phyloP scores from a whole-genome alignment of 92 coral and sea anemone species.

The Parazoanthus atlanticus region DNA sequence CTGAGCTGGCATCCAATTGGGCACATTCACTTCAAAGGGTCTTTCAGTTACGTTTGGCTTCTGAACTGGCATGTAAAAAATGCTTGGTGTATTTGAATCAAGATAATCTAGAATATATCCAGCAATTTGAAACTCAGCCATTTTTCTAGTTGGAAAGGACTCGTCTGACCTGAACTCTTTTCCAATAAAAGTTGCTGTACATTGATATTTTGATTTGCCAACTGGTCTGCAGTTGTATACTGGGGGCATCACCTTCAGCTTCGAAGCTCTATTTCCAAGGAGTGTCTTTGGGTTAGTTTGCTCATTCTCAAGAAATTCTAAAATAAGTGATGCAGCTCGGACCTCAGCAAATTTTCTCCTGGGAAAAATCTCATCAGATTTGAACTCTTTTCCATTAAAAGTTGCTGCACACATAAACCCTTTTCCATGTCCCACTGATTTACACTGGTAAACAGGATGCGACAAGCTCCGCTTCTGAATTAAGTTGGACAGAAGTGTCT shows the following conservation, averaged over 20 bases:
- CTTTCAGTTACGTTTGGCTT: neutral
- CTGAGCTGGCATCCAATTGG: neutral
- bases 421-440: neutral
- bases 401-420: conserved; percentile 68
- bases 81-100: neutral
- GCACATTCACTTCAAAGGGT: neutral
- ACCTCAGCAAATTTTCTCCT: neutral
- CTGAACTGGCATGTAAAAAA: neutral
- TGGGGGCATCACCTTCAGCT: neutral
- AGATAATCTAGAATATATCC: conserved; percentile 52
- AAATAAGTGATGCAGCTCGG: neutral
- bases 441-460: neutral
- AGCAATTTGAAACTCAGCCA: conserved; percentile 65
- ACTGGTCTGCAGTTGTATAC: conserved; percentile 1
- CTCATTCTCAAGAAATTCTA: neutral
- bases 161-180: conserved; percentile 20
- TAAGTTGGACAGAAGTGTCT: neutral
- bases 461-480: neutral
- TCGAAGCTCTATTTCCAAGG: neutral
- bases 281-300: neutral
- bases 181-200: conserved; percentile 7
- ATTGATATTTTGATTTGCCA: neutral
- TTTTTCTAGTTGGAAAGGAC: neutral
- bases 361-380: conserved; percentile 54
- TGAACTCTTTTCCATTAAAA: conserved; percentile 65